phyloP scores from a whole-genome alignment of 2,113 vertebrate species.

The Notarius lentiginosus region DNA sequence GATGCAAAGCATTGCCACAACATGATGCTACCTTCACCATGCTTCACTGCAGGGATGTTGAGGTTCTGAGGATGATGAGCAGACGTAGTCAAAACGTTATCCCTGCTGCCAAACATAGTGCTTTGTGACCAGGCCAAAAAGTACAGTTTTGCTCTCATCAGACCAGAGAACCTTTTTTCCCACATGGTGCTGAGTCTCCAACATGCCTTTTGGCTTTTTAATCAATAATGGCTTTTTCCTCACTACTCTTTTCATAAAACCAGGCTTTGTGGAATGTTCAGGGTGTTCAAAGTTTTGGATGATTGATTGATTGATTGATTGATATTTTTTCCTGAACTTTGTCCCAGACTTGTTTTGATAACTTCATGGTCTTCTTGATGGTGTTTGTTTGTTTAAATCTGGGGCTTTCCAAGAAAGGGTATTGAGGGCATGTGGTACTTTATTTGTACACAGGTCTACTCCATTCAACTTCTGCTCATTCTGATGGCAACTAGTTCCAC shows the following conservation, averaged over 20 bases:
- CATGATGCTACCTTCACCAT: not conserved
- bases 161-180: not conserved
- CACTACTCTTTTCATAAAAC: not conserved
- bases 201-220: not conserved
- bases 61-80: not conserved
- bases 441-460: not conserved
- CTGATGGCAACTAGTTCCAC: not conserved
- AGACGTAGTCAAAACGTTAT: not conserved
- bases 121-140: not conserved
- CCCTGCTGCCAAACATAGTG: not conserved
- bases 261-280: not conserved
- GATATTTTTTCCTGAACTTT: slow-evolving; percentile 2
- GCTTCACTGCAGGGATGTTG: not conserved
- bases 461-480: not conserved
- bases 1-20: not conserved
- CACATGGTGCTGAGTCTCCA: not conserved
- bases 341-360: slow-evolving; percentile 7
- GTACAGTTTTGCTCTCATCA: not conserved
- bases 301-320: not conserved
- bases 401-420: not conserved
- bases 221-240: not conserved
- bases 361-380: not conserved
- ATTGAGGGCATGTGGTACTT: not conserved
- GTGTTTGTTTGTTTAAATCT: slow-evolving; percentile 16
- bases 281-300: not conserved